phyloP scores from a whole-genome alignment of 2,888 invertebrate genomes.

The Serripes groenlandicus region DNA sequence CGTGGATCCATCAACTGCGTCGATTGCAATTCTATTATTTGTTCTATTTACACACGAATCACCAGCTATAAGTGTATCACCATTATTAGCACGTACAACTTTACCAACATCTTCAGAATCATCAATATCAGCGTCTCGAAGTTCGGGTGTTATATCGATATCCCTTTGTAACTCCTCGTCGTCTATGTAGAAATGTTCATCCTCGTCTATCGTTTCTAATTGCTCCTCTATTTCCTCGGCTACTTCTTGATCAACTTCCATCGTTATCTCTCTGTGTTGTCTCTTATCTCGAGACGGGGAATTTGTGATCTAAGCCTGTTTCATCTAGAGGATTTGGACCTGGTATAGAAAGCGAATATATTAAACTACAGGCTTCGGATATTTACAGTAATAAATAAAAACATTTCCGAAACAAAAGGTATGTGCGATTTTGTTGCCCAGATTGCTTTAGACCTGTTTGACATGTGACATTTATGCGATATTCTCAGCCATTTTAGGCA shows the following conservation, averaged over 20 bases:
- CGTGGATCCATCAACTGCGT: constrained; percentile 24
- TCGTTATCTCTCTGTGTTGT: background rate
- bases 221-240: background rate
- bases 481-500: too few species aligned
- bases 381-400: too few species aligned
- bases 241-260: background rate
- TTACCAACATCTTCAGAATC: background rate
- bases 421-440: too few species aligned
- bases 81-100: background rate
- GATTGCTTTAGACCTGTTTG: too few species aligned
- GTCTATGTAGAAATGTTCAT: constrained; percentile 16
- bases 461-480: too few species aligned
- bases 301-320: too few species aligned
- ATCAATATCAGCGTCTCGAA: background rate
- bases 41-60: background rate
- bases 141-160: constrained; percentile 7
- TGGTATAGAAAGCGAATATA: too few species aligned
- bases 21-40: background rate
- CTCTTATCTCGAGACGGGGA: background rate
- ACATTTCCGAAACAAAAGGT: too few species aligned
- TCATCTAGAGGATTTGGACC: too few species aligned
- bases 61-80: too few species aligned
- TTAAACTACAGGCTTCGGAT: too few species aligned
- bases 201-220: background rate
- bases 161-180: constrained; percentile 14